These are phyloP conservation scores for Psittacula derbiana DNA, from an alignment of 2,797 vertebrate species.

Conservation along the genomic window DNA sequence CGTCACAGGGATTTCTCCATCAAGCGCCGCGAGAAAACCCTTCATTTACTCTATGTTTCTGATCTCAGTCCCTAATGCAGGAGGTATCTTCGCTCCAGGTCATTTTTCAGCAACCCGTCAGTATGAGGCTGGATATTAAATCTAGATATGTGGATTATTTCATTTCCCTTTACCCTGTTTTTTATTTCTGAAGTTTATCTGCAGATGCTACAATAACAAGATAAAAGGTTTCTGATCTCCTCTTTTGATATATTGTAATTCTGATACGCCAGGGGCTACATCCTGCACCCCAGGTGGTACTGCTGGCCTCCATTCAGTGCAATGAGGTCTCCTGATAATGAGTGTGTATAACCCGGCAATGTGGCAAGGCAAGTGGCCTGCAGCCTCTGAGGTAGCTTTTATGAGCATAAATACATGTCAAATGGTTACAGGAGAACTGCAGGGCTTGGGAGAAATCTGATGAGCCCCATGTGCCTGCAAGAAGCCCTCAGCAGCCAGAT, in stretches of 20 bases:
- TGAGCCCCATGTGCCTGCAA: accelerated
- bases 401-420: neutral
- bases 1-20: neutral
- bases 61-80: neutral
- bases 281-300: neutral
- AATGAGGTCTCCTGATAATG: neutral
- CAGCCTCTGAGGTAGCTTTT: neutral
- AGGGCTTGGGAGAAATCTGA: neutral
- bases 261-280: accelerated
- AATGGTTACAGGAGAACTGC: neutral
- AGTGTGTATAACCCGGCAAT: neutral
- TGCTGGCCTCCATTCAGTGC: neutral
- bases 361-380: neutral
- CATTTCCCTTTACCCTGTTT: neutral
- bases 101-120: neutral
- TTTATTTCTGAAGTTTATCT: neutral
- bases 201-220: neutral
- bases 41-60: neutral
- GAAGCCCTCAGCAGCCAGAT: neutral
- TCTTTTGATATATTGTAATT: neutral
- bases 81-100: neutral
- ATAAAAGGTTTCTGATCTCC: neutral
- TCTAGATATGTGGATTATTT: neutral
- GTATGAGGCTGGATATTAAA: neutral
- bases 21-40: neutral